phyloP scores from a whole-genome alignment of 2,888 invertebrate species.

The Xylophagus ater region DNA sequence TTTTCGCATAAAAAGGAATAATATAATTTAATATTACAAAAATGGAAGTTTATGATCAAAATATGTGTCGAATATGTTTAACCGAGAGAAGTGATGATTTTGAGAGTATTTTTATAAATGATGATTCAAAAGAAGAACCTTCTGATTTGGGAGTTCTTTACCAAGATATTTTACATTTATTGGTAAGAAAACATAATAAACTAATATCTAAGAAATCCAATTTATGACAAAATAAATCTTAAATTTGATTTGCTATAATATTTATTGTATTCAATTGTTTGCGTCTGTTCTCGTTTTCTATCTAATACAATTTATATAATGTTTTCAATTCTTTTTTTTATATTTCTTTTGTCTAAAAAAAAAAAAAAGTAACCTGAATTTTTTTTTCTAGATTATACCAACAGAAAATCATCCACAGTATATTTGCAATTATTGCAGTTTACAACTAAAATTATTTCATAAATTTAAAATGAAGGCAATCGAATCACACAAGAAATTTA shows the following conservation, averaged over 20 bases:
- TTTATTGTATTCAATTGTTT: neutral
- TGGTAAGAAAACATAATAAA: too few species aligned
- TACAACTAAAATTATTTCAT: slow-evolving; percentile 9
- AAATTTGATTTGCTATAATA: too few species aligned
- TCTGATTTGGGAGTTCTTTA: neutral
- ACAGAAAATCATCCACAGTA: neutral
- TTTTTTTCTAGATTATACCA: slow-evolving; percentile 1
- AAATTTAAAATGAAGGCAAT: slow-evolving; percentile 12
- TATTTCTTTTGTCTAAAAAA: too few species aligned
- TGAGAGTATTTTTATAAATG: neutral
- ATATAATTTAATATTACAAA: too few species aligned
- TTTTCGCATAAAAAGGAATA: too few species aligned
- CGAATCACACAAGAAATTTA: slow-evolving; percentile 8
- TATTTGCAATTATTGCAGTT: slow-evolving; percentile 11
- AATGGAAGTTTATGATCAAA: too few species aligned
- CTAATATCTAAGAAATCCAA: too few species aligned
- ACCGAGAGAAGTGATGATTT: neutral
- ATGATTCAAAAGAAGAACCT: neutral
- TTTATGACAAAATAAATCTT: too few species aligned
- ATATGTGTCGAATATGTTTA: too few species aligned
- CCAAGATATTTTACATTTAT: neutral
- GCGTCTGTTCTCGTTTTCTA: neutral
- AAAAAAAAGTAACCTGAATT: too few species aligned
- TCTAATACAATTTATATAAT: neutral
- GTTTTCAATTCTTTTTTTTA: too few species aligned